Evolutionary conservation across 2,888 invertebrate species (phyloP), one percentile per base, ranked within the genome.

Genomic region (Philonicus albiceps): DNA sequence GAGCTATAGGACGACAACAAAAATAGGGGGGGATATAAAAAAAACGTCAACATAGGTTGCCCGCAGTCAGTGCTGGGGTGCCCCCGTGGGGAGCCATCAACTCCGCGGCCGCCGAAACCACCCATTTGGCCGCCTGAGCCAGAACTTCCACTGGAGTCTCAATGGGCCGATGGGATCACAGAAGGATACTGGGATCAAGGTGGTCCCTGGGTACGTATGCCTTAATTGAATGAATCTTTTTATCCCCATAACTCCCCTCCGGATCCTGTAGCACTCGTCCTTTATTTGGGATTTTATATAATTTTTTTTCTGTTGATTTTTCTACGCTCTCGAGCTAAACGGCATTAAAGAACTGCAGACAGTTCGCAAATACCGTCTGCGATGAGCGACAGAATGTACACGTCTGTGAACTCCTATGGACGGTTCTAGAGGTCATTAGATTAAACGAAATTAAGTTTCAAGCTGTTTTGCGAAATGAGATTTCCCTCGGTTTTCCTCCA

Each of bases 151-250:
- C 88, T 90, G 85, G 90, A 90, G 89, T 90, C 90, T 72, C 90
- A 90, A 89, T 90, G 90, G 90, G 90, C 90, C 86, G 90, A 90
- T 88, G 90, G 90, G 76, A 88, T 90, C 86, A 90, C 90, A 16
- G 90, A 90, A 89, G 90, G 90, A 87, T 90, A 90, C 89, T 90
- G 90, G 90, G 90, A 90, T 89, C 90, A 90, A 89, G 90, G 90
- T 87, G 90, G 90, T 86, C 90, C 90, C 89, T 90, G 90, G 90
- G 90, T 90, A 90, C 89, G 90, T 89, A 86, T 86, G 22, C 40
- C 53, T 30, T 80, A 53, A 53, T 80, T 80, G 53, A 53, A 53
- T 83, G 43, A 64, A 49, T 64, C 53, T 55, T 49, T 80, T 31
- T 53, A 31, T 64, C 19, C 49, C 22, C 37, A 8, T 40, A 13